These are phyloP conservation scores for Urocolius indicus DNA, from an alignment of 2,113 vertebrate species.

Conservation along the genomic window DNA sequence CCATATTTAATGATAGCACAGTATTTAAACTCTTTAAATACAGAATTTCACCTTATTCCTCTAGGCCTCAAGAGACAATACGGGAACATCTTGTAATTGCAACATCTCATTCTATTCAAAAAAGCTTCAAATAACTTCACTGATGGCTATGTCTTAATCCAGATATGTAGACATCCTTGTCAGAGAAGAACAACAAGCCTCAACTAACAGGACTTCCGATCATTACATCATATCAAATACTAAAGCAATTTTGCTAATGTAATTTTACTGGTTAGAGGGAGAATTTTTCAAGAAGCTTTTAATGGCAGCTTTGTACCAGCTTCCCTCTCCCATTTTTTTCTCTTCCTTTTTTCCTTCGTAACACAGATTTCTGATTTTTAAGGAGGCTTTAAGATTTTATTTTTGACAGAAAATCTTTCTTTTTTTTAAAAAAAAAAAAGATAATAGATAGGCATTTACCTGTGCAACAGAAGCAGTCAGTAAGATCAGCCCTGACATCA, in stretches of 20 bases:
- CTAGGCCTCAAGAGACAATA: neutral
- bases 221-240: neutral
- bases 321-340: neutral
- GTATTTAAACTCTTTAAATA: neutral
- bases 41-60: neutral
- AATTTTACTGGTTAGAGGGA: neutral
- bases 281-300: neutral
- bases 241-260: neutral
- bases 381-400: neutral
- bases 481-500: neutral
- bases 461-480: neutral
- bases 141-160: neutral
- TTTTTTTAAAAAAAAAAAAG: neutral
- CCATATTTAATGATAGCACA: neutral
- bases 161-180: neutral
- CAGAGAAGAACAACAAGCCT: neutral
- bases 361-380: neutral
- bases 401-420: neutral
- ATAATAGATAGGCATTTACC: neutral
- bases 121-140: neutral
- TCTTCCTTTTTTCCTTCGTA: neutral
- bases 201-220: neutral
- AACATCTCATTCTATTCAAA: neutral
- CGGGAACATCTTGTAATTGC: neutral
- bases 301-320: neutral